Evolutionary conservation across 2,113 vertebrate species (phyloP).

Genomic region (Nesogale talazaci): DNA sequence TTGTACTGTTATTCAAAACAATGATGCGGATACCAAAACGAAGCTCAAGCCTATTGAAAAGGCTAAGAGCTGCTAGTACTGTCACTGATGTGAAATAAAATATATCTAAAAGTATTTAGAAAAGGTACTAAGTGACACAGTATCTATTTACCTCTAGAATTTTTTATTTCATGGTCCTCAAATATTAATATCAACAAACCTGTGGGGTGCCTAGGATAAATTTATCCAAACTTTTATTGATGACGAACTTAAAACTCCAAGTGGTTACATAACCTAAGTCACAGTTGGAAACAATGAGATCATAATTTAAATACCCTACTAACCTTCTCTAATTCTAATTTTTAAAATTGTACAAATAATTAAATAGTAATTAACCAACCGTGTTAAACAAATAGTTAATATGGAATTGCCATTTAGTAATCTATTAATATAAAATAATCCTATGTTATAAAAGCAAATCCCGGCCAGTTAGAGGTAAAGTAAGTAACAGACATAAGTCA

Average conservation of each 20-base stretch:
- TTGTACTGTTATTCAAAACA: not conserved
- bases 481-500: conserved; percentile 28
- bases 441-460: not conserved
- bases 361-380: conserved; percentile 3
- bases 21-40: conserved; percentile 18
- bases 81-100: no score
- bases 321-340: conserved; percentile 27
- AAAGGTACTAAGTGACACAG: not conserved
- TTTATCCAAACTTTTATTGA: not conserved
- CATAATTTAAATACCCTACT: conserved; percentile 34
- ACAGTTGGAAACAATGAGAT: not conserved
- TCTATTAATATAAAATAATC: conserved; percentile 30
- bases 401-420: conserved; percentile 33
- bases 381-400: not conserved
- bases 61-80: not conserved
- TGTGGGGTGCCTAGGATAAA: not conserved
- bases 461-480: not conserved
- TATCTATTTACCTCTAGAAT: not conserved
- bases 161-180: not conserved
- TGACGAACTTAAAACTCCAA: not conserved
- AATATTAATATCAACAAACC: not conserved
- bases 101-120: no score
- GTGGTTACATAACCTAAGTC: not conserved
- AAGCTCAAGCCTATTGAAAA: not conserved
- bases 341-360: conserved; percentile 45